A percentile compares a stretch with the other conserved stretches of the same genome.
phyloP scores from a whole-genome alignment of 1,140 invertebrate species.

The Pomacea maculata region DNA sequence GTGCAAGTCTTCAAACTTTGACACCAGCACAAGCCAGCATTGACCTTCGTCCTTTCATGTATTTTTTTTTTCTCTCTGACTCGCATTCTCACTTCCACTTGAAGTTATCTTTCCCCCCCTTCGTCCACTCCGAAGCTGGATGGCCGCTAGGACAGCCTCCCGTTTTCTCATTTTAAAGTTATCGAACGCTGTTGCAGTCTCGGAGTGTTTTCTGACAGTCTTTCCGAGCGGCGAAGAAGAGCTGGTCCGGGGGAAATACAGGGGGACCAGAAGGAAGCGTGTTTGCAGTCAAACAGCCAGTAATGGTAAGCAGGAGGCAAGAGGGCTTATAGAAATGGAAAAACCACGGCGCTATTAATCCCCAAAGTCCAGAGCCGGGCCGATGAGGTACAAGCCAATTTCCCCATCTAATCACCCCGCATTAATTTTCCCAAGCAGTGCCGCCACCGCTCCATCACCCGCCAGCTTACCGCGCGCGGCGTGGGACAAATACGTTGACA shows the following conservation, averaged over 20 bases:
- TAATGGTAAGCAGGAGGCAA: slow-evolving; percentile 31
- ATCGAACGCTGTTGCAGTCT: not conserved
- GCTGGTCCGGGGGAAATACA: slow-evolving; percentile 5
- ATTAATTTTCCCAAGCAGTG: slow-evolving; percentile 31
- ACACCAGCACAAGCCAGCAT: too few species aligned
- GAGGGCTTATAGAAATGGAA: slow-evolving; percentile 37
- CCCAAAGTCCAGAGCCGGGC: slow-evolving; percentile 23
- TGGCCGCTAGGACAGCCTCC: not conserved
- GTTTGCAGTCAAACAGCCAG: slow-evolving; percentile 35
- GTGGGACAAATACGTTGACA: slow-evolving; percentile 35
- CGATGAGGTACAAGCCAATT: slow-evolving; percentile 37
- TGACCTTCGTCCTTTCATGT: too few species aligned
- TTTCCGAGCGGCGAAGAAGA: not conserved
- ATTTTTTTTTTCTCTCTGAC: too few species aligned
- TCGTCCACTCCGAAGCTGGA: not conserved
- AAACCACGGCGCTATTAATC: slow-evolving; percentile 33
- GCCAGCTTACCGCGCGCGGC: slow-evolving; percentile 23
- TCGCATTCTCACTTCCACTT: too few species aligned
- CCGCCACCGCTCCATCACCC: slow-evolving; percentile 22
- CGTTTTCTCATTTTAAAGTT: too few species aligned
- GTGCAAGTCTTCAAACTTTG: too few species aligned
- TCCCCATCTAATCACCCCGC: slow-evolving; percentile 32
- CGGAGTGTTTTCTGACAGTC: not conserved
- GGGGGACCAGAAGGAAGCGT: slow-evolving; percentile 25
- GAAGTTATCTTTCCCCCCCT: too few species aligned